Base-by-base conservation (phyloP, 2,888 invertebrate species). In the Megaustenia siamemsis region DNA sequence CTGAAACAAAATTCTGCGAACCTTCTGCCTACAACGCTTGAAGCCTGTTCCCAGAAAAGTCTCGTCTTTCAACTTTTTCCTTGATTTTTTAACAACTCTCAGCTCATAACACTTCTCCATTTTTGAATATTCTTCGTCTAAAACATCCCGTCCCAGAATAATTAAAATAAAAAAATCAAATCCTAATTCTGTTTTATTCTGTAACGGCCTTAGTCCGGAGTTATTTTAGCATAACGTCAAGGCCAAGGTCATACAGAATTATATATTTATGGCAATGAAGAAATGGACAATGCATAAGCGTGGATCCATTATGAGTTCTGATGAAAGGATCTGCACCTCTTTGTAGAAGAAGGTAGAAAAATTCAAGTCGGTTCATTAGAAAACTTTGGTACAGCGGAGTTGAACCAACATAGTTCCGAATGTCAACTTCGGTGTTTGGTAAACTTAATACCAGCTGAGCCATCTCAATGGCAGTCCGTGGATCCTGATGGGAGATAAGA, bases 281-380 rank as follows among this genome's bases (percentile, higher is more conserved):
- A 66, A 84, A 84, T 45, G 84, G 80, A n/a, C 69, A 84, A 32
- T 84, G 84, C 84, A 84, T 84, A 32, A 84, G 40, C 1, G 84
- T 84, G 53, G 38, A 80, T 35, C 84, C 84, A 28, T 79, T 66
- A 60, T 66, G n/a, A 8, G 80, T 84, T 28, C 75, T 68, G 18
- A 84, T 73, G 35, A 79, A 78, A 32, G 84, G 84, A 35, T 84
- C 73, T 5, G 84, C 80, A 15, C 80, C 80, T 45, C 75, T 69
- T 1, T 49, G 32, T 28, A 84, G 80, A 15, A 84, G 53, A n/a
- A 84, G 66, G n/a, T 73, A 75, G 45, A 84, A 84, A 28, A 80
- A 69, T n/a, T 84, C 84, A 8, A 84, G 71, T 8, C 80, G 49
- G 28, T 84, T 84, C 71, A 80, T 49, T 12, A 84, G 63, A 53